phyloP scores from a whole-genome alignment of 2,113 vertebrate genomes.

The Archocentrus centrarchus region DNA sequence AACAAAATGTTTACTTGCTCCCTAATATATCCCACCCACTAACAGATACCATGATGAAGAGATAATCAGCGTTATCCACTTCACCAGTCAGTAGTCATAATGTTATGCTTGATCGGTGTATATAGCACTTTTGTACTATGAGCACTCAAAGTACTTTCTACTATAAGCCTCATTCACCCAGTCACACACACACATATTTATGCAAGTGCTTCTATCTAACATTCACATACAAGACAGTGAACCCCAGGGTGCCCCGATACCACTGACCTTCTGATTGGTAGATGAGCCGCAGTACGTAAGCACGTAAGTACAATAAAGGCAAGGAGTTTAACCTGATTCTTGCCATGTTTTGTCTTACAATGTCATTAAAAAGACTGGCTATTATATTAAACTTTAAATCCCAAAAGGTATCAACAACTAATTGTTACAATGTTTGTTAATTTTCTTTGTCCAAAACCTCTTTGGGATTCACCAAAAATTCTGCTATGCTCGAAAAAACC shows the following conservation, averaged over 20 bases:
- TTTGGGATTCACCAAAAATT: conserved; percentile 4
- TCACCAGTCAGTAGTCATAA: too few species aligned
- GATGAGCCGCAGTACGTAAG: background rate
- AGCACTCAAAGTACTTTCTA: background rate
- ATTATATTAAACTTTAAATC: background rate
- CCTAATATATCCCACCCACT: too few species aligned
- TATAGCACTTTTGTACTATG: background rate
- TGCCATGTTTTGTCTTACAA: background rate
- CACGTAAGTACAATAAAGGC: background rate
- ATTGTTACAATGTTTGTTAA: background rate
- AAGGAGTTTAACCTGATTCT: background rate
- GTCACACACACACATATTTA: background rate
- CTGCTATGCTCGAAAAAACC: background rate
- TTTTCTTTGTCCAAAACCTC: background rate
- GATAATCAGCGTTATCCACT: too few species aligned
- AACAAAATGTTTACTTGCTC: too few species aligned
- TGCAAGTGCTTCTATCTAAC: background rate
- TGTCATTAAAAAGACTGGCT: background rate
- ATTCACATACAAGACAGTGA: background rate
- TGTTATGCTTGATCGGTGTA: too few species aligned
- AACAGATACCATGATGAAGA: too few species aligned
- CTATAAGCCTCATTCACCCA: background rate
- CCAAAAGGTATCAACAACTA: background rate
- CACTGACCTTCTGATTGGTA: background rate
- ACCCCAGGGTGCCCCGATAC: too few species aligned